A percentile compares a stretch with the other conserved stretches of the same genome.
Evolutionary conservation across 2,888 invertebrate species (phyloP).

Genomic region (Cephus pulcher): DNA sequence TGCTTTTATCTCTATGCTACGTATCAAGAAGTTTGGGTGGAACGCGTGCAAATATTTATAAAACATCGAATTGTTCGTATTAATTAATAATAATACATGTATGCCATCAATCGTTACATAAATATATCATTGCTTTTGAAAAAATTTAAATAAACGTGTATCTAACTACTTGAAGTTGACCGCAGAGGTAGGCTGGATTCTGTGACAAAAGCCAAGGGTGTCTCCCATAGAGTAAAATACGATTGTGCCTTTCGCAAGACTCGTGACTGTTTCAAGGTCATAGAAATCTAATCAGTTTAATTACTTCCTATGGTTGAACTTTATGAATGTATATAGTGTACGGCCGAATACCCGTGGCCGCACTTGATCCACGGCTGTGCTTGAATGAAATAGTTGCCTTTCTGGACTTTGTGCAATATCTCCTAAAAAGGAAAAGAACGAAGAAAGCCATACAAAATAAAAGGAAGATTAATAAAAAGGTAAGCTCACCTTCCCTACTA

Average conservation of each 20-base stretch:
- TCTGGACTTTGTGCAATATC: background rate
- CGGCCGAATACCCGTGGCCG: background rate
- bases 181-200: background rate
- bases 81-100: background rate
- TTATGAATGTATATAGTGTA: slow-evolving; percentile 17
- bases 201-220: background rate
- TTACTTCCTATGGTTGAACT: slow-evolving; percentile 15
- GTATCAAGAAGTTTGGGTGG: background rate
- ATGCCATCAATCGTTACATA: background rate
- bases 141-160: background rate
- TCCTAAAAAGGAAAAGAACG: background rate
- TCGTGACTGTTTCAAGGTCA: slow-evolving; percentile 49
- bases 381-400: background rate
- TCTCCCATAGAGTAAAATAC: background rate
- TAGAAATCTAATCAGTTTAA: slow-evolving; percentile 44
- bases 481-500: background rate
- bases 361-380: background rate
- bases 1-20: background rate
- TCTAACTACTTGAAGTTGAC: background rate
- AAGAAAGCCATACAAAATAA: background rate
- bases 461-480: background rate
- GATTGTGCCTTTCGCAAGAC: slow-evolving; percentile 22
- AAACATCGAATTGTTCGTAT: background rate
- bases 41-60: background rate
- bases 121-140: background rate